A percentile compares a stretch with the other conserved stretches of the same genome.
phyloP scores from a whole-genome alignment of 2,797 vertebrate genomes.

The Melopsittacus undulatus region DNA sequence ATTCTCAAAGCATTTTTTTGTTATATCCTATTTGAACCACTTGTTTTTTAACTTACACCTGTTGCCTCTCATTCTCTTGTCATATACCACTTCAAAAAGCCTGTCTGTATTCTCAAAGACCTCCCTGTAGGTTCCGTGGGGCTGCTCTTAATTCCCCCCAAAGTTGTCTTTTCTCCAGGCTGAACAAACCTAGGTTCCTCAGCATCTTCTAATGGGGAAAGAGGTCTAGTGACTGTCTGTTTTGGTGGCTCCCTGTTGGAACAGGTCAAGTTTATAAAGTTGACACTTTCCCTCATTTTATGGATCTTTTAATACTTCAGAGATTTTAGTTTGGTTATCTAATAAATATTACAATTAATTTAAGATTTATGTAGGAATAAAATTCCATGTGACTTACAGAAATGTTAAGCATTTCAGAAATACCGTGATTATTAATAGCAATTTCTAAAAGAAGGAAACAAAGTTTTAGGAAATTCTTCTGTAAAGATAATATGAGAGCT shows the following conservation, averaged over 20 bases:
- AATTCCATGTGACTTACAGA: neutral
- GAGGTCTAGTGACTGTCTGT: neutral
- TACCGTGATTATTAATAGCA: neutral
- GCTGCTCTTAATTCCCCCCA: neutral
- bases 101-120: neutral
- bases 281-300: neutral
- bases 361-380: neutral
- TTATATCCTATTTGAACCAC: neutral
- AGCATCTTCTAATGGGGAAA: neutral
- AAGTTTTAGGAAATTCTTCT: neutral
- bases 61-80: neutral
- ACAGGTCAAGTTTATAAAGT: neutral
- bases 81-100: neutral
- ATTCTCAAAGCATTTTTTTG: neutral
- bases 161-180: neutral
- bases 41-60: neutral
- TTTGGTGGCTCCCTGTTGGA: neutral
- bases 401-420: neutral
- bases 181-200: neutral
- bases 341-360: neutral
- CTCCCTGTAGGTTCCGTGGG: neutral
- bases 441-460: neutral
- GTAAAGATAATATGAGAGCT: neutral
- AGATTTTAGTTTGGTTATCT: neutral
- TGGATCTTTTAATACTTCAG: neutral